A percentile compares a stretch with the other conserved stretches of the same genome.
Evolutionary conservation across 2,113 vertebrate genomes (phyloP).

Genomic region (Heterotilapia buettikoferi): DNA sequence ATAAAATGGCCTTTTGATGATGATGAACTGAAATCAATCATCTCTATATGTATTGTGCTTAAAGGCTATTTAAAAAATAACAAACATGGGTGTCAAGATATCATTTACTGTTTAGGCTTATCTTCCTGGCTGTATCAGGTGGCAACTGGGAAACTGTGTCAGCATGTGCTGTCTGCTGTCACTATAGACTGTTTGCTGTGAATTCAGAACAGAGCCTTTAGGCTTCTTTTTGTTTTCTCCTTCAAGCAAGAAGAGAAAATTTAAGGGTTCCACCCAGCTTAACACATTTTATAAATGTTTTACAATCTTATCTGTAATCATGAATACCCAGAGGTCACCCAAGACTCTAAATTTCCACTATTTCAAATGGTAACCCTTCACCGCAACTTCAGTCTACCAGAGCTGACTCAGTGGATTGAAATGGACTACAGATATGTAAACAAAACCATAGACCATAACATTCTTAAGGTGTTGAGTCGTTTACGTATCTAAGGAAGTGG

Average conservation of each 20-base stretch:
- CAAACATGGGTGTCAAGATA: slow-evolving; percentile 7
- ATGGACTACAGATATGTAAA: background rate
- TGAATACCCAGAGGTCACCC: background rate
- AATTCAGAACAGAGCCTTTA: background rate
- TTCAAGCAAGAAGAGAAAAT: background rate
- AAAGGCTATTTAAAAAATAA: slow-evolving; percentile 28
- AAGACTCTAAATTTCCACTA: background rate
- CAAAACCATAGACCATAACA: background rate
- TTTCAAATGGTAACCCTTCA: background rate
- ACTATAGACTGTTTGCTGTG: background rate
- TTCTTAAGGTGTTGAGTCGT: background rate
- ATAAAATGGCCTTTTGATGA: background rate
- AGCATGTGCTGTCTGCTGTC: background rate
- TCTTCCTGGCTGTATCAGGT: slow-evolving; percentile 32
- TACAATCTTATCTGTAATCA: background rate
- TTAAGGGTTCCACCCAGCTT: background rate
- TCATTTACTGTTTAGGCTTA: slow-evolving; percentile 15
- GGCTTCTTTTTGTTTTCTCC: background rate
- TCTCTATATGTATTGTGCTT: background rate
- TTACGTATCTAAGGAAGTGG: background rate
- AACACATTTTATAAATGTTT: background rate
- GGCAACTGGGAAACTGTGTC: slow-evolving; percentile 1
- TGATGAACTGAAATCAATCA: background rate
- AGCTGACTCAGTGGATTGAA: background rate
- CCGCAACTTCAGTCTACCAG: background rate